A percentile compares a stretch with the other conserved stretches of the same genome.
Conservation (phyloP, 2,113 vertebrate genomes). For the Sylvietta virens region DNA sequence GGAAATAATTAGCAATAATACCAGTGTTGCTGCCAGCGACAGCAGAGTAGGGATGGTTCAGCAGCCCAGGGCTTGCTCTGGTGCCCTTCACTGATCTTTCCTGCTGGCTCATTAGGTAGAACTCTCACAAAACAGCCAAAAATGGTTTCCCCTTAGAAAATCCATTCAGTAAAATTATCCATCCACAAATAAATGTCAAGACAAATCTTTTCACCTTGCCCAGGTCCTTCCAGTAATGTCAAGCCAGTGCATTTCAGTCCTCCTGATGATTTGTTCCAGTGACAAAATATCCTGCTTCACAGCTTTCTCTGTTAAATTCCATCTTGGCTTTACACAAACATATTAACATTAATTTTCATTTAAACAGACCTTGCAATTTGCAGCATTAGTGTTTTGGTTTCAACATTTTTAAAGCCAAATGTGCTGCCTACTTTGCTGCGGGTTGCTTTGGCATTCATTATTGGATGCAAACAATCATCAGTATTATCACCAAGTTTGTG, state of each 20-base stretch:
- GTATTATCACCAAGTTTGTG: neutral
- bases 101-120: slow-evolving; percentile 6
- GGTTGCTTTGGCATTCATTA: neutral
- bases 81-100: neutral
- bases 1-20: neutral
- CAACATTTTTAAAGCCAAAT: neutral
- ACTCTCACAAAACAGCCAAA: neutral
- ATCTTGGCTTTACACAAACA: neutral
- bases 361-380: slow-evolving; percentile 7
- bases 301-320: neutral
- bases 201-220: slow-evolving; percentile 13
- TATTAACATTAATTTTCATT: neutral
- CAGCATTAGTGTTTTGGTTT: neutral
- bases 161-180: neutral
- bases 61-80: neutral
- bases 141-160: neutral
- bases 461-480: neutral
- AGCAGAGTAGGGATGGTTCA: neutral
- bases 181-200: slow-evolving; percentile 5
- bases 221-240: slow-evolving; percentile 10
- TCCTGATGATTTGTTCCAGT: neutral
- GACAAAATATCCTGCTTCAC: neutral
- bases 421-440: neutral
- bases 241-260: neutral
- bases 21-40: neutral